A percentile compares a stretch with the other conserved stretches of the same genome.
Conservation (phyloP, 2,113 vertebrate species). For the Dasyornis broadbenti region DNA sequence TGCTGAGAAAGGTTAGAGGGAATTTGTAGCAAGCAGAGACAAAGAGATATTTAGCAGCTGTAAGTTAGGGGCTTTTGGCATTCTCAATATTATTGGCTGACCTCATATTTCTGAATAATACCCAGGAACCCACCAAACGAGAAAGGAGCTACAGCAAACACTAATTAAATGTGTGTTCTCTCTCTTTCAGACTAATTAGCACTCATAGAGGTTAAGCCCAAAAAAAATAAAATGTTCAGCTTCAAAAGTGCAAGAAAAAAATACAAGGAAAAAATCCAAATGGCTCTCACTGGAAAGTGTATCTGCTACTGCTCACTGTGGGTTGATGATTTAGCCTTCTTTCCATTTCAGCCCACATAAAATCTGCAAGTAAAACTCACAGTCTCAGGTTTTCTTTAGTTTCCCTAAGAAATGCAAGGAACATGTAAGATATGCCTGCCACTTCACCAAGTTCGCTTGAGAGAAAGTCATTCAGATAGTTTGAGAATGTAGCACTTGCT, state of each 20-base stretch:
- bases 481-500: neutral
- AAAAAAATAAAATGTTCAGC: neutral
- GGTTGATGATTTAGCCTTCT: neutral
- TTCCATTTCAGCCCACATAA: neutral
- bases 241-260: neutral
- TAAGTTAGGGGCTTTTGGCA: neutral
- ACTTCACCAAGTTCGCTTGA: neutral
- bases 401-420: neutral
- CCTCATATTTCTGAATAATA: neutral
- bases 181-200: conserved; percentile 5
- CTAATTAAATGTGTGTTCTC: neutral
- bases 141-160: neutral
- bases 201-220: neutral
- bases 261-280: neutral
- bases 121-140: neutral
- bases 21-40: neutral
- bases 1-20: neutral
- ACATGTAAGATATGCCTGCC: neutral
- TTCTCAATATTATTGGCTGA: neutral
- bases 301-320: neutral
- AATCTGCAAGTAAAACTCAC: neutral
- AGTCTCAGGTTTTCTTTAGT: neutral
- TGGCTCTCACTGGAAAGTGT: neutral
- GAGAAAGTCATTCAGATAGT: neutral
- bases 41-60: neutral